phyloP scores from a whole-genome alignment of 2,113 vertebrate genomes.

The Solea senegalensis region DNA sequence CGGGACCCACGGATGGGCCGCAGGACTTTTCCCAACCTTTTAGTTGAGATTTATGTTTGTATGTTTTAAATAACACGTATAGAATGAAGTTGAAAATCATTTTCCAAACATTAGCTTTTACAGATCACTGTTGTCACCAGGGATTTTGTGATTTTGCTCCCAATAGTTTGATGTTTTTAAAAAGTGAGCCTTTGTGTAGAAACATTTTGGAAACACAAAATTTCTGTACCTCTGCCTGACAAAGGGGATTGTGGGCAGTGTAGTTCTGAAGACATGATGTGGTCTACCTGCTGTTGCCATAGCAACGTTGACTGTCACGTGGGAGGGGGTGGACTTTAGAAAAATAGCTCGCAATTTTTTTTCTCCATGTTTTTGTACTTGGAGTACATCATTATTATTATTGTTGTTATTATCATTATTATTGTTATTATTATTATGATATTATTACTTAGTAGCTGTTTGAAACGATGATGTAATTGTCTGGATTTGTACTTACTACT shows the following conservation, averaged over 20 bases:
- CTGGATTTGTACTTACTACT: too few relatives aligned
- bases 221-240: background rate
- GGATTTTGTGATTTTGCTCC: too few relatives aligned
- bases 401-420: background rate
- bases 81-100: too few relatives aligned
- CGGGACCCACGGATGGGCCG: too few relatives aligned
- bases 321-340: background rate
- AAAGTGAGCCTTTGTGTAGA: too few relatives aligned
- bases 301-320: background rate
- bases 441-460: constrained; percentile 4
- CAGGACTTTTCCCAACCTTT: too few relatives aligned
- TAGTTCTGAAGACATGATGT: constrained; percentile 7
- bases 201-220: too few relatives aligned
- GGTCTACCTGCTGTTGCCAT: background rate
- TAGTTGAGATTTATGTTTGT: too few relatives aligned
- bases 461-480: background rate
- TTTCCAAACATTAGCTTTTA: too few relatives aligned
- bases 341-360: constrained; percentile 6
- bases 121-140: too few relatives aligned
- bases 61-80: too few relatives aligned
- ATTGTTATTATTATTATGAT: background rate
- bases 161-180: too few relatives aligned
- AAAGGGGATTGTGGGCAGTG: constrained; percentile 45
- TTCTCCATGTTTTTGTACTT: constrained; percentile 18
- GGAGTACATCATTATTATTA: background rate